A percentile compares a stretch with the other conserved stretches of the same genome.
Evolutionary conservation across 2,888 invertebrate genomes (phyloP).

Genomic region (Petrophora chlorosata): DNA sequence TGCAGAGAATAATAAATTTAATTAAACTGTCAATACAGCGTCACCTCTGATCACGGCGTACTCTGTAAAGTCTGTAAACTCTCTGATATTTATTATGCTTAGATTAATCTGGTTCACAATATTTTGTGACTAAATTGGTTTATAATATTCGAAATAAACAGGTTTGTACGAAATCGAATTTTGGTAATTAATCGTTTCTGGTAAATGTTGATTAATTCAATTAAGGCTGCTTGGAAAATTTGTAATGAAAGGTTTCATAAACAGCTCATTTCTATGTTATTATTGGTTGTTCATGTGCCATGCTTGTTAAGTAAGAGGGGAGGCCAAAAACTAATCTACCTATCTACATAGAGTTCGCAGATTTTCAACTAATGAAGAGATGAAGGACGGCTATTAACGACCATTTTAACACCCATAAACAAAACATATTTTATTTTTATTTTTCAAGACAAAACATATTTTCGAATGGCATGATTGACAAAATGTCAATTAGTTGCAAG

Average conservation of each 20-base stretch:
- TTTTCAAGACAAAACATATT: no score
- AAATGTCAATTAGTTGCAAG: no score
- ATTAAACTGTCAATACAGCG: constrained; percentile 46
- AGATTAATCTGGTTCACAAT: constrained; percentile 42
- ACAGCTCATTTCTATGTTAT: neutral
- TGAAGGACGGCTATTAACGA: no score
- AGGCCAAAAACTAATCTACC: no score
- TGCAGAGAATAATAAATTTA: constrained; percentile 42
- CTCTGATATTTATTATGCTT: constrained; percentile 38
- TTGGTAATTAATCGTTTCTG: constrained; percentile 42
- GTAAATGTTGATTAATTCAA: constrained; percentile 21
- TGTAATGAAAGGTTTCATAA: constrained; percentile 1
- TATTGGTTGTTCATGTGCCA: no score
- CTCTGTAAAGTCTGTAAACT: constrained; percentile 10
- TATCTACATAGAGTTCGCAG: no score
- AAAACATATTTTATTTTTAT: no score
- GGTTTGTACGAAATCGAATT: constrained; percentile 43
- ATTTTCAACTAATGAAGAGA: no score
- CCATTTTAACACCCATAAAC: no score
- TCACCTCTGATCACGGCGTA: constrained; percentile 10
- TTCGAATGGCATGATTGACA: no score
- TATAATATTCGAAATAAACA: constrained; percentile 34
- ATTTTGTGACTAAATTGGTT: constrained; percentile 42
- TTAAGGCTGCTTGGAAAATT: constrained; percentile 9
- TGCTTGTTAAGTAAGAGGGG: no score